These are phyloP conservation scores for Spondyliosoma cantharus DNA, from an alignment of 2,797 vertebrate genomes.

Conservation along the genomic window DNA sequence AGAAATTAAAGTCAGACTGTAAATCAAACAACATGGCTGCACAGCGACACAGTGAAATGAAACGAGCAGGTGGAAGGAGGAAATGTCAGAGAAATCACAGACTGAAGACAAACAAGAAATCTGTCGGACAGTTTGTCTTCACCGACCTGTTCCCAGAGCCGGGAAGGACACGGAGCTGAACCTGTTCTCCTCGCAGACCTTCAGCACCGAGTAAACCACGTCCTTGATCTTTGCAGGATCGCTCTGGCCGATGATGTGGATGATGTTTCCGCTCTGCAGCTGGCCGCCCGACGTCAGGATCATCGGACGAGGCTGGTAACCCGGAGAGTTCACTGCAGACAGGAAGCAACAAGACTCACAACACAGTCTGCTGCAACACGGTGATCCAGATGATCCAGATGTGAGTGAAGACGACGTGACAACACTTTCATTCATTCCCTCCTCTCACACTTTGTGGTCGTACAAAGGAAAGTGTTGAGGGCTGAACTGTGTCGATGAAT, in stretches of 20 bases:
- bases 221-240: conserved; percentile 70
- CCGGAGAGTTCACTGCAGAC: conserved; percentile 59
- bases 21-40: background rate
- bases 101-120: too few species aligned
- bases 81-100: background rate
- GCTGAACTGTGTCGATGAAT: background rate
- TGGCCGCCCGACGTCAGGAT: conserved; percentile 85
- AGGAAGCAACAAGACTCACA: conserved; percentile 12
- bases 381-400: too few species aligned
- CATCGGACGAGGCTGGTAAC: conserved; percentile 51
- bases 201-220: conserved; percentile 80
- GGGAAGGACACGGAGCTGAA: conserved; percentile 88
- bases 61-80: too few species aligned
- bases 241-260: conserved; percentile 84
- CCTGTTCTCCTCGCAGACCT: conserved; percentile 79
- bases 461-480: too few species aligned
- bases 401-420: too few species aligned
- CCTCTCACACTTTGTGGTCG: too few species aligned
- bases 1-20: background rate
- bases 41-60: background rate
- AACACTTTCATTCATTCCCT: too few species aligned
- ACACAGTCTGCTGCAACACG: too few species aligned
- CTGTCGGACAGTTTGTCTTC: background rate
- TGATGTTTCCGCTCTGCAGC: conserved; percentile 84
- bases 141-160: conserved; percentile 92